Base-by-base conservation (phyloP, 2,888 invertebrate species). In the Cactoblastis cactorum region DNA sequence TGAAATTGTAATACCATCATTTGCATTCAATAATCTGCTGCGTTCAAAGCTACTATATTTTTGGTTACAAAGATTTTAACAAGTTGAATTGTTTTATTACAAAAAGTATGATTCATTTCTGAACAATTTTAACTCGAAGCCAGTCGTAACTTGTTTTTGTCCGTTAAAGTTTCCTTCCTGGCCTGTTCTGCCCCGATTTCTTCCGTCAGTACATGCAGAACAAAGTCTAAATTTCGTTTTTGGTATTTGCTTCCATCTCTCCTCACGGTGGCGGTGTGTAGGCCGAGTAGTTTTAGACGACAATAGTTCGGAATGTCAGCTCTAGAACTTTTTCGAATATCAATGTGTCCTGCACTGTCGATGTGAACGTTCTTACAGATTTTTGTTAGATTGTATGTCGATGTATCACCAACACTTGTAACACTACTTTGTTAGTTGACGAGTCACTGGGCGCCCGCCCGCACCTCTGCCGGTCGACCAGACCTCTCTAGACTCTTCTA, bases 141-240 rank as follows among this genome's bases (percentile, higher is more conserved):
- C 54, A 50, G 45, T 49, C 39, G 35, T 33, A 32, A 33, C 28
- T 34, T 12, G 45, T 41, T 28, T 14, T 22, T 1, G 19, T 49
- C 34, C 52, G 58, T 67, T 67, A 79, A 75, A 75, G 82, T 74
- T 83, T 80, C 80, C 78, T 82, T 64, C 74, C 71, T 67, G 65
- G 60, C 63, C 56, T 72, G 84, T 86, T 88, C 87, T 88, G 88
- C 83, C 74, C 74, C 74, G 64, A 75, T 74, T 63, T 77, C 64
- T 68, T 69, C 72, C 71, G 66, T 69, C 67, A 74, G 77, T 80
- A 78, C 77, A 71, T 67, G 85, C 87, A 88, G 89, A 90, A 88
- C 87, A 82, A 76, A 83, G 90, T 90, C 90, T 90, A 90, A 90
- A 90, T 89, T 87, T 90, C 90, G 80, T 90, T 90, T 90, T 90